Conservation (phyloP, 2,113 vertebrate species). For the Clarias batrachus region DNA sequence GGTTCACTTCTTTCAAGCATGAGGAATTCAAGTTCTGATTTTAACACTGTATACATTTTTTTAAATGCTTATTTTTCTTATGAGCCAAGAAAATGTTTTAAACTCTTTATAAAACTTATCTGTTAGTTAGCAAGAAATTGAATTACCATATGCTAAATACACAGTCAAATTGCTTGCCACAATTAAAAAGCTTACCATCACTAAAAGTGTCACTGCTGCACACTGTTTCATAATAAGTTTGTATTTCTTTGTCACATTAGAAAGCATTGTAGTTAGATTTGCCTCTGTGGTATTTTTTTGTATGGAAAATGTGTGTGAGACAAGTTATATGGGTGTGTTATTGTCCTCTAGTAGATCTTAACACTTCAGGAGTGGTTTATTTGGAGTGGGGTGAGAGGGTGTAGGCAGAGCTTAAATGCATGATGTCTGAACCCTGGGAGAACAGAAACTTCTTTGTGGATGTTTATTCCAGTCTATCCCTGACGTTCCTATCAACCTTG, state of each 20-base stretch:
- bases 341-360: conserved; percentile 22
- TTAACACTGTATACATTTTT: neutral
- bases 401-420: conserved; percentile 37
- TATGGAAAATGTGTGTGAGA: conserved; percentile 22
- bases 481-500: conserved; percentile 47
- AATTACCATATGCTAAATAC: neutral
- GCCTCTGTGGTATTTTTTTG: neutral
- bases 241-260: neutral
- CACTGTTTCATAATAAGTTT: neutral
- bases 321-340: conserved; percentile 8
- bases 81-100: neutral
- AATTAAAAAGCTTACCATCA: neutral
- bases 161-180: no score
- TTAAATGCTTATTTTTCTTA: neutral
- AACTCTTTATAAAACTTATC: neutral
- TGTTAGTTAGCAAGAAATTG: no score
- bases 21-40: neutral
- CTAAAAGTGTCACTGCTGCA: neutral
- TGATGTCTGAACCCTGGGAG: conserved; percentile 65
- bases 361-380: conserved; percentile 22
- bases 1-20: neutral
- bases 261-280: neutral
- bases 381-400: conserved; percentile 29
- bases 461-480: neutral
- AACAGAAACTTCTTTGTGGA: conserved; percentile 73